These are phyloP conservation scores for Pheosia tremula DNA, from an alignment of 2,888 invertebrate species.

Conservation along the genomic window DNA sequence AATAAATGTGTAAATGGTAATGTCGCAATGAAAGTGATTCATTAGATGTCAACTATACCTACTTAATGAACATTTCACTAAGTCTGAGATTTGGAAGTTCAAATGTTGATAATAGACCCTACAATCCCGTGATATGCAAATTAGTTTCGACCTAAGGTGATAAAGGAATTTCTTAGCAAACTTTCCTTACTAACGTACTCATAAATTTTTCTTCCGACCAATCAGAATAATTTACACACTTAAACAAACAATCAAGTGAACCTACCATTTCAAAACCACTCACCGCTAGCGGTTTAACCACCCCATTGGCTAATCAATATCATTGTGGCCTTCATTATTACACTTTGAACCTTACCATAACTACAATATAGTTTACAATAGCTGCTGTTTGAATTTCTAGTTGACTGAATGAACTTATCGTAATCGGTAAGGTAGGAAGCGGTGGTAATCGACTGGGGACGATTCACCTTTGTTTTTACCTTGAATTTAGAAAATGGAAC, in stretches of 20 bases:
- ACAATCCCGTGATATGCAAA: too few species aligned
- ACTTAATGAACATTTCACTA: too few species aligned
- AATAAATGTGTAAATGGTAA: too few species aligned
- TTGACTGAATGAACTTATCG: slow-evolving; percentile 1
- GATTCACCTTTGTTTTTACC: neutral
- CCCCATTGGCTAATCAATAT: slow-evolving; percentile 7
- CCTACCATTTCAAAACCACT: neutral
- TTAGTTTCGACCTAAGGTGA: too few species aligned
- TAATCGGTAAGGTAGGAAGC: slow-evolving; percentile 1
- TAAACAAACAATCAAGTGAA: neutral
- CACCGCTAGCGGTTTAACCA: neutral
- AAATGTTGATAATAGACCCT: too few species aligned
- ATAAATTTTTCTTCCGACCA: too few species aligned
- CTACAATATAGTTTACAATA: neutral
- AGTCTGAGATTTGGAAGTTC: too few species aligned
- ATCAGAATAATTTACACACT: neutral
- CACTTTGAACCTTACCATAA: neutral
- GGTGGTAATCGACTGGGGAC: neutral
- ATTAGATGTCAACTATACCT: too few species aligned
- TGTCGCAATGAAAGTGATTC: too few species aligned
- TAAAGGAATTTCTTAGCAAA: too few species aligned
- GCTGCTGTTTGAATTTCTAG: neutral
- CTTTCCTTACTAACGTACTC: too few species aligned
- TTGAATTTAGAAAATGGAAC: neutral
- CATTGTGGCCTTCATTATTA: neutral